A percentile compares a stretch with the other conserved stretches of the same genome.
These are phyloP conservation scores for Casuarius casuarius DNA, from an alignment of 2,113 vertebrate genomes.

Conservation along the genomic window DNA sequence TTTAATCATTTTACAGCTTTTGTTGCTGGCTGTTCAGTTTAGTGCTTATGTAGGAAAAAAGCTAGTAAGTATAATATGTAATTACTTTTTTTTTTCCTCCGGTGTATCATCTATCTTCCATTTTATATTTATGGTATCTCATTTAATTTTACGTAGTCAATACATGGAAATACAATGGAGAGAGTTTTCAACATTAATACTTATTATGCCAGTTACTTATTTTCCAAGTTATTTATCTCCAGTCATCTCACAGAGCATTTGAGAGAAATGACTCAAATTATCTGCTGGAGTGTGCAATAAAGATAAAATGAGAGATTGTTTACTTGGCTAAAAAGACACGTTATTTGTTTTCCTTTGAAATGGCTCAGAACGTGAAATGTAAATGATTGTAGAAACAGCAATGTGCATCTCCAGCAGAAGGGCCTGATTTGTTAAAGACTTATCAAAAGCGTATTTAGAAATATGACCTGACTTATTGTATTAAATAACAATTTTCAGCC, in stretches of 20 bases:
- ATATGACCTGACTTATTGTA: not conserved
- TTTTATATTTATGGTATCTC: conserved; percentile 31
- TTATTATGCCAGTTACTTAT: conserved; percentile 35
- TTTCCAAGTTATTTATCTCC: conserved; percentile 50
- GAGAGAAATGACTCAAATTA: conserved; percentile 31
- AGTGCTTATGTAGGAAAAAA: not conserved
- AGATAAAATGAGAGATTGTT: conserved; percentile 58
- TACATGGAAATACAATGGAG: conserved; percentile 20
- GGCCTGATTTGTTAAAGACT: not conserved
- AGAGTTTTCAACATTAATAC: conserved; percentile 38
- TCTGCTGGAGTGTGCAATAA: conserved; percentile 28
- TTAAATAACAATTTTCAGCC: not conserved
- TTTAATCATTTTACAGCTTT: not conserved
- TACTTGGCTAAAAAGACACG: not conserved
- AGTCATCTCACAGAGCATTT: conserved; percentile 7
- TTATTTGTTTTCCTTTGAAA: conserved; percentile 56
- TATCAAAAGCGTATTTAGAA: conserved; percentile 15
- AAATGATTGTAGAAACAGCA: conserved; percentile 18
- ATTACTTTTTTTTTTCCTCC: not conserved
- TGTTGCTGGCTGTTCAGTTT: not conserved
- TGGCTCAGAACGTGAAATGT: not conserved
- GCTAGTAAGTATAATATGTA: not conserved
- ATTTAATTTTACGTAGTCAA: conserved; percentile 44
- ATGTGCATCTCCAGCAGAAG: not conserved
- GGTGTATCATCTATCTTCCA: not conserved